Evolutionary conservation across 2,797 vertebrate species (phyloP), one percentile per base, ranked within the genome.

Genomic region (Galagoides demidoff): DNA sequence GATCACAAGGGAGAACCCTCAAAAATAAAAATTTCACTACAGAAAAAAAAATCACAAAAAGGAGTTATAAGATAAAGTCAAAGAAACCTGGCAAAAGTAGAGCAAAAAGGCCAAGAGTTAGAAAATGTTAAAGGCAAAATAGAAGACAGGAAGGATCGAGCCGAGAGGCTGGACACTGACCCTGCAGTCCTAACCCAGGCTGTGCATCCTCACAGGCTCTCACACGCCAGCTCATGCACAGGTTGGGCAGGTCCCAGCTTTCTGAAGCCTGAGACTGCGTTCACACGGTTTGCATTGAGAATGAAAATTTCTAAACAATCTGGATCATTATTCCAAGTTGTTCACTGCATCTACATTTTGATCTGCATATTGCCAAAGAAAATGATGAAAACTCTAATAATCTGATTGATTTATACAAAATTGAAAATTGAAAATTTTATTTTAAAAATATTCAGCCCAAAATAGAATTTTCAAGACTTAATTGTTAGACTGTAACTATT

Each of bases 101-200:
- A 31, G 22, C 20, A 64, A 57, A 74, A 66, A 81, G 52, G 37
- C 11, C 77, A 57, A 17, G 29, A 37, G 25, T 34, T 4, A 68
- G 13, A 34, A 49, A 79, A 55, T 55, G 14, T 55, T 7, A 83
- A 82, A 66, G 6, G 27, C 59, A 34, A 39, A 74, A 20, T 20
- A 55, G 39, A 29, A 87, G 34, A 55, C 29, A 23, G 0, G 4
- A 8, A 66, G 11, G 34, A 5, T n/a, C 34, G 55, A 16, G 1
- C 3, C 7, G 1, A 4, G 27, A 22, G 25, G 73, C 86, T 4
- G 10, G 5, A 8, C 34, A n/a, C 1, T 0, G 34, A 25, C 8
- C 63, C 68, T 17, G 37, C 25, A 37, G 20, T 10, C 63, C 6
- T 89, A n/a, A 14, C 20, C 27, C 17, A 20, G 23, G 31, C 4